A percentile compares a stretch with the other conserved stretches of the same genome.
These are phyloP conservation scores for Natator depressus DNA, from an alignment of 2,113 vertebrate species.

Conservation along the genomic window DNA sequence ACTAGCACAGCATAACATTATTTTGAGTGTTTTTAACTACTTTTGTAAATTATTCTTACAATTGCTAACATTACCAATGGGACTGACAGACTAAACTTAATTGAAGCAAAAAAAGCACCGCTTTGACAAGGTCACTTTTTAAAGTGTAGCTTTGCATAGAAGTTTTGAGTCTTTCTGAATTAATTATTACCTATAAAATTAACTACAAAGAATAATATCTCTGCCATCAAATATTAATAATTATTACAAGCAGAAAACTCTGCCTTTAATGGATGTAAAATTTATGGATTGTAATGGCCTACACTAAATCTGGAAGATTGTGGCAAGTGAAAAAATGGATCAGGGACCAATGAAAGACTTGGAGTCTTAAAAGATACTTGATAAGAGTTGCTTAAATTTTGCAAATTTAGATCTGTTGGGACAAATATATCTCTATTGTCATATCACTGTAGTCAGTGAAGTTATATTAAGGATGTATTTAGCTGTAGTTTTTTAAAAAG, in stretches of 20 bases:
- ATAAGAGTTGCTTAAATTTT: background rate
- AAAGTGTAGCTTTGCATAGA: slow-evolving; percentile 64
- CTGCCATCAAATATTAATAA: slow-evolving; percentile 72
- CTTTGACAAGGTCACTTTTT: slow-evolving; percentile 80
- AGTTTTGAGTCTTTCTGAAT: slow-evolving; percentile 77
- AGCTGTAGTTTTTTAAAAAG: background rate
- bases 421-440: background rate
- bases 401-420: background rate
- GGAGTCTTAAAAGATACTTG: background rate
- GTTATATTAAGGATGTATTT: background rate
- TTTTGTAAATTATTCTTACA: slow-evolving; percentile 78
- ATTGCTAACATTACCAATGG: slow-evolving; percentile 79
- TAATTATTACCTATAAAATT: slow-evolving; percentile 76
- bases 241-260: slow-evolving; percentile 69
- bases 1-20: slow-evolving; percentile 62
- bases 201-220: slow-evolving; percentile 74
- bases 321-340: background rate
- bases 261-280: slow-evolving; percentile 71
- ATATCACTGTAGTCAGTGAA: background rate
- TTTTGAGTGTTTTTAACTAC: slow-evolving; percentile 70
- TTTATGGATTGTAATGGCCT: slow-evolving; percentile 62
- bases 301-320: slow-evolving; percentile 31
- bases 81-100: slow-evolving; percentile 79
- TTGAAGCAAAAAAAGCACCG: slow-evolving; percentile 72
- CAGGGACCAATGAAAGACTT: background rate